Evolutionary conservation across 1,140 invertebrate species (phyloP), one percentile per base, ranked within the genome.

Genomic region (Anagrus nilaparvatae): DNA sequence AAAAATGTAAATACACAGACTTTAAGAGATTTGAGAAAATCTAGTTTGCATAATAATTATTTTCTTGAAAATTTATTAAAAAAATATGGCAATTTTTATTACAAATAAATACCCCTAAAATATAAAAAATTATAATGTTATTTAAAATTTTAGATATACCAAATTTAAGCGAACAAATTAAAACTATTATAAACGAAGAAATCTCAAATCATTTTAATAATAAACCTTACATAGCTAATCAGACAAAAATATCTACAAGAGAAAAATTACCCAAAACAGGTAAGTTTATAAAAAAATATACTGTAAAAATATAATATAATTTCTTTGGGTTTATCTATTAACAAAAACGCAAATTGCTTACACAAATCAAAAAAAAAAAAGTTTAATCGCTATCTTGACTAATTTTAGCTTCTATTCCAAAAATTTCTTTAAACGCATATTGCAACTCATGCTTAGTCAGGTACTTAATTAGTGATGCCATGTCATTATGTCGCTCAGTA

Each of bases 361-460:
- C 29, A 31, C n/a, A 39, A 27, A n/a, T 13, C 13, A 31, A 40
- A 31, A 20, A n/a, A 20, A 13, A 31, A 20, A 3, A 28, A 16
- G 23, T 17, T 28, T 21, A 18, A 13, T 40, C 30, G 12, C n/a
- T 31, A 18, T 24, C 37, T 50, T 50, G 36, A 19, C 40, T 16
- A 16, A 14, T 40, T 54, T 64, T 67, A 10, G 72, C 71, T 51
- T 77, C 74, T 17, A 87, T 67, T 10, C 84, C 83, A 76, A 88
- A 87, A 51, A 84, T 74, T 52, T 84, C 74, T 64, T 78, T 78
- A 65, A 88, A 87, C 37, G 77, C 75, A 61, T 83, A 71, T 31
- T 65, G 73, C 30, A 75, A 73, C 10, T 76, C 58, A 55, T 79
- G 77, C 32, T 78, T 57, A 25, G 77, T 71, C 47, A 88, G 65